phyloP scores from a whole-genome alignment of 2,797 vertebrate genomes.

The Platyrinchus mystaceus region DNA sequence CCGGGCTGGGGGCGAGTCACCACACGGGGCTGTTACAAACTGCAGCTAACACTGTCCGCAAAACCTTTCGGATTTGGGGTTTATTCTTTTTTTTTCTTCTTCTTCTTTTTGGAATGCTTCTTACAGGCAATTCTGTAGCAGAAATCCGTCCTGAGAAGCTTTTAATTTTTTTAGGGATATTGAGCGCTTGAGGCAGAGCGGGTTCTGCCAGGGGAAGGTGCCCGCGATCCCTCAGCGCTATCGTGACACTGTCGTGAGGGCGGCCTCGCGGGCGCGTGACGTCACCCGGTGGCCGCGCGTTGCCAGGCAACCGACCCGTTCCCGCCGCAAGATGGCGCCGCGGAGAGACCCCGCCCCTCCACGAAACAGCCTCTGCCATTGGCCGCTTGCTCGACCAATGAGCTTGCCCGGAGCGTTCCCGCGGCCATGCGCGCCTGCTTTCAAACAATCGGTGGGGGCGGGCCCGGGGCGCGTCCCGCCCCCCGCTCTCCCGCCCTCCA shows the following conservation, averaged over 20 bases:
- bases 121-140: background rate
- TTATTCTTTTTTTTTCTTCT: background rate
- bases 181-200: accelerated
- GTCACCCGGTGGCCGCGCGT: background rate
- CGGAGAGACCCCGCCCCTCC: background rate
- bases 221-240: accelerated
- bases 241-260: accelerated
- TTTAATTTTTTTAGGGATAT: background rate
- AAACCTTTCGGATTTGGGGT: background rate
- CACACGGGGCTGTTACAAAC: background rate
- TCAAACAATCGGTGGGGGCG: constrained; percentile 45
- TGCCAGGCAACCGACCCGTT: background rate
- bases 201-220: accelerated
- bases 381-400: constrained; percentile 44
- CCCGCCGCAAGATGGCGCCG: background rate
- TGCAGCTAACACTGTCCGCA: background rate
- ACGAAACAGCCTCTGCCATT: background rate
- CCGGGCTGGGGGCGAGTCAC: background rate
- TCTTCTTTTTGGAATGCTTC: background rate
- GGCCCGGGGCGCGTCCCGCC: background rate
- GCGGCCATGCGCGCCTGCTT: constrained; percentile 74
- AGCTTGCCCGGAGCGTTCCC: constrained; percentile 45
- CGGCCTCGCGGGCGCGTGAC: background rate
- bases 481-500: background rate
- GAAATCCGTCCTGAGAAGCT: background rate